Evolutionary conservation across 2,797 vertebrate species (phyloP).

Genomic region (Micrastur ruficollis): DNA sequence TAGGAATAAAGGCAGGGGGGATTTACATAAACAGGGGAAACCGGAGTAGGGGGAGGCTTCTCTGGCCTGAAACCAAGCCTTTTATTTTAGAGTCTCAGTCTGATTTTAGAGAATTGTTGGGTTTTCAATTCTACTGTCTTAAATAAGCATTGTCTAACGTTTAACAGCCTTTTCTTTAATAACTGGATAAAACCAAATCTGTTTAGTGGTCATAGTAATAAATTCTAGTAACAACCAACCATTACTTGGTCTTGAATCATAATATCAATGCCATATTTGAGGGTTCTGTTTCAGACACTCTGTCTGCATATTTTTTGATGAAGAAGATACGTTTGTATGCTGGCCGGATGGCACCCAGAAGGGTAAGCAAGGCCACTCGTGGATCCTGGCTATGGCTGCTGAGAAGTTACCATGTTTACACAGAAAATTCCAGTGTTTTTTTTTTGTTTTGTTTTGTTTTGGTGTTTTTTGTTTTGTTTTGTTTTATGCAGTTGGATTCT

Average conservation of each 20-base stretch:
- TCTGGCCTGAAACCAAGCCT: neutral
- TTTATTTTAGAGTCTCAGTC: neutral
- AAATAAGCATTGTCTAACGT: neutral
- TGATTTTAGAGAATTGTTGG: neutral
- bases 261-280: neutral
- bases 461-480: neutral
- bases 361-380: neutral
- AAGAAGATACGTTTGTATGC: neutral
- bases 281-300: neutral
- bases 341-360: neutral
- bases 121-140: neutral
- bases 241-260: neutral
- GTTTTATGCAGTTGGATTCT: neutral
- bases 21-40: neutral
- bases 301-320: neutral
- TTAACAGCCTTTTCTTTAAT: neutral
- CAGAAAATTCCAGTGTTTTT: neutral
- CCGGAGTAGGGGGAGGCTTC: rapidly evolving
- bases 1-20: neutral
- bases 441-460: too few species aligned
- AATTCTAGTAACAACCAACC: neutral
- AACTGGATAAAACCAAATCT: neutral
- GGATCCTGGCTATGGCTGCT: neutral
- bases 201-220: neutral
- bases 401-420: neutral